Base-by-base conservation (phyloP, 2,797 vertebrate species). In the Meriones psammophilus region DNA sequence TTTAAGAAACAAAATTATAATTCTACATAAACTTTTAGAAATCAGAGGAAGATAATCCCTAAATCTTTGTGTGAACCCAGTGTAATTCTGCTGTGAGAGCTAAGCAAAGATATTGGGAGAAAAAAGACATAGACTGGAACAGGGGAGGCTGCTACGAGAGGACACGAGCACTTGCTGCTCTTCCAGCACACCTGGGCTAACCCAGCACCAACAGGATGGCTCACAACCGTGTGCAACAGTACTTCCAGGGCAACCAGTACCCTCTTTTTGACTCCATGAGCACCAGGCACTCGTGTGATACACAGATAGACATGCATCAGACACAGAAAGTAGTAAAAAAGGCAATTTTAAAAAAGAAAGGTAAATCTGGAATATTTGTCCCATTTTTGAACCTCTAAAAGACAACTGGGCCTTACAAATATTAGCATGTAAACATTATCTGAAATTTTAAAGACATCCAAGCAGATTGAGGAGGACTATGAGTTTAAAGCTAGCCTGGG, bases 361-460 rank as follows among this genome's bases (percentile, higher is more conserved):
- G 60, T 85, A 84, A 5, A 10, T 95, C 26, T 81, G 26, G 30
- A 86, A 81, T 91, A 74, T 56, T 91, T 93, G 62, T 91, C 13
- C 18, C 71, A 10, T 50, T 92, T 92, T 94, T 88, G 94, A 33
- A 88, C 50, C 39, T 93, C 95, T 66, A 80, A 66, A 74, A 74
- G 30, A 87, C 66, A 8, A 7, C 91, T 33, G 60, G 39, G 12
- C 46, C 42, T 92, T 88, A 74, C 6, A 79, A 60, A 91, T 92
- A 66, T 62, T 83, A 66, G 10, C n/a, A 46, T 88, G 42, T 46
- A 68, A 42, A 60, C 71, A 81, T 66, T 79, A 84, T 4, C 26
- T 90, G 85, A 94, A 73, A 92, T 78, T 90, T 73, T 81, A 84
- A 95, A 92, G 58, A 24, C 46, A 33, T 28, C 24, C 46, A 39